Evolutionary conservation across 2,888 invertebrate species (phyloP), one percentile per base, ranked within the genome.

Genomic region (Eupelmus urozonus): DNA sequence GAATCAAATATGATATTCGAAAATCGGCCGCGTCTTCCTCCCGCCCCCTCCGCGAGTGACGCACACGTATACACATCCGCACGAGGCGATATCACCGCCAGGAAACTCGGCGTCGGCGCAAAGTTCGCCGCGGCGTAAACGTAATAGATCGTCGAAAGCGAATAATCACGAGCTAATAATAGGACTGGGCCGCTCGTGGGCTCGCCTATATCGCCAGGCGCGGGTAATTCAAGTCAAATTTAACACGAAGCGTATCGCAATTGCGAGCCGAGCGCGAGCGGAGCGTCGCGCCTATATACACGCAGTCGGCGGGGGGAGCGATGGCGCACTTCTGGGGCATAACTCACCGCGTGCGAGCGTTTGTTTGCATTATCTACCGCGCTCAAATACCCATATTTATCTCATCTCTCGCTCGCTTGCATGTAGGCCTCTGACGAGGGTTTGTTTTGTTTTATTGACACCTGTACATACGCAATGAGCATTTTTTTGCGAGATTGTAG

Each of bases 321-420:
- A 57, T 81, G 82, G 81, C 82, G 82, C 82, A 82, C 82, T 82
- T 83, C 79, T 78, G 84, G 84, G 83, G 85, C 87, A 88, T 88
- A 87, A 88, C 85, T 88, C 87, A 87, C 83, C 81, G 84, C 83
- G 83, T 84, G 85, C 81, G 84, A 84, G 83, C 84, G 85, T 85
- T 87, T 87, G 86, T 87, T 87, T 86, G 86, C 85, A 88, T 88
- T 88, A 88, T 88, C 74, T 53, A 83, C 82, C 82, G 80, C 85
- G 86, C 83, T 87, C 85, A 86, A 88, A 87, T 85, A 87, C 84
- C 85, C 87, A 85, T 88, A 87, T 88, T 88, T 86, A 88, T 87
- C 85, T 86, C 87, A 85, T 86, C 84, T 85, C 85, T 81, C 84
- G 82, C 85, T 84, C 67, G 4, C 45, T 45, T 13, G 9, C 45